Evolutionary conservation across 2,888 invertebrate species (phyloP).

Genomic region (Dicyrtomina minuta): DNA sequence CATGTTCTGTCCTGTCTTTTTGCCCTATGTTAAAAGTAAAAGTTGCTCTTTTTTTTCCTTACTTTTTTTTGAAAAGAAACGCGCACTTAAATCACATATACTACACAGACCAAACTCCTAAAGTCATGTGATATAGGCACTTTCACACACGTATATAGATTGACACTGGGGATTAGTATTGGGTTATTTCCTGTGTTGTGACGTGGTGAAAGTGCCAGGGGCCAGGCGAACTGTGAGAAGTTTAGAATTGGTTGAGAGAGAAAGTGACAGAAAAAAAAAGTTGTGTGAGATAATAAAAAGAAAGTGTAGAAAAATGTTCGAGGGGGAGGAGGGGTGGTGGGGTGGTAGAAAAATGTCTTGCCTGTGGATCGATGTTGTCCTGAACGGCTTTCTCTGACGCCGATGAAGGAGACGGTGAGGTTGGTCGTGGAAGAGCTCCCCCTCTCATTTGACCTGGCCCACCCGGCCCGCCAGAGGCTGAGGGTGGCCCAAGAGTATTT

Average conservation of each 20-base stretch:
- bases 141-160: neutral
- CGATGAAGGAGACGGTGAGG: constrained; percentile 88
- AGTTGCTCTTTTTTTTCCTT: too few relatives aligned
- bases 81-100: too few relatives aligned
- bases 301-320: neutral
- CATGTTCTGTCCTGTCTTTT: too few relatives aligned
- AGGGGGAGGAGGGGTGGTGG: neutral
- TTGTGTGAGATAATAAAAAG: neutral
- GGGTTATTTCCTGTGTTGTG: too few relatives aligned
- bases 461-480: constrained; percentile 65
- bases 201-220: too few relatives aligned
- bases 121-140: too few relatives aligned
- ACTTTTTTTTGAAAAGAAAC: too few relatives aligned
- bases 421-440: constrained; percentile 72
- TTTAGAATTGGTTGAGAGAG: neutral
- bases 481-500: constrained; percentile 58
- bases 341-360: neutral
- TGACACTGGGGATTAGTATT: too few relatives aligned
- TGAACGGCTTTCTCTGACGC: constrained; percentile 85
- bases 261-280: neutral
- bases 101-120: too few relatives aligned
- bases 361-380: constrained; percentile 52
- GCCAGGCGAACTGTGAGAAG: neutral
- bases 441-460: constrained; percentile 60
- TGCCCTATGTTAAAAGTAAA: too few relatives aligned